A percentile compares a stretch with the other conserved stretches of the same genome.
Conservation (phyloP, 2,797 vertebrate species). For the Naso thynnoides region DNA sequence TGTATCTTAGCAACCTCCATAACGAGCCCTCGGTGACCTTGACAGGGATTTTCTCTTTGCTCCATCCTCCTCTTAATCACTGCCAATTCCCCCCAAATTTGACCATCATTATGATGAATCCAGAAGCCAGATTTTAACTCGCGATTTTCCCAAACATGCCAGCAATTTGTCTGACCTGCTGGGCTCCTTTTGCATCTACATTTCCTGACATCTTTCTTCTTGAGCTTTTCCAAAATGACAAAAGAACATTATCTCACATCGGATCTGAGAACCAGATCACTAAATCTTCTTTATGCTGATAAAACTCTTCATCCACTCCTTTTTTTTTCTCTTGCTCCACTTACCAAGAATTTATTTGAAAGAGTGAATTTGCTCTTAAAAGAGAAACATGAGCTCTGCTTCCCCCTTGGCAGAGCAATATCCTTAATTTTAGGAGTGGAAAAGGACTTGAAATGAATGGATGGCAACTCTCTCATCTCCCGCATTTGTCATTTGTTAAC, state of each 20-base stretch:
- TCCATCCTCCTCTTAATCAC: conserved; percentile 30
- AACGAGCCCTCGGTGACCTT: conserved; percentile 48
- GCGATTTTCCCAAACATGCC: conserved; percentile 14
- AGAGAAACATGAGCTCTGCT: conserved; percentile 1
- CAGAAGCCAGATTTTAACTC: conserved; percentile 18
- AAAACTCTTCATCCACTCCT: neutral
- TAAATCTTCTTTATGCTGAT: neutral
- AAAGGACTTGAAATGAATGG: conserved; percentile 46
- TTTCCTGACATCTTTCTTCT: conserved; percentile 11
- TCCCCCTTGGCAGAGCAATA: conserved; percentile 5
- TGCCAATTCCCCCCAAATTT: conserved; percentile 40
- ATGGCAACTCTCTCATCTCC: conserved; percentile 64
- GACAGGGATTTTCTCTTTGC: conserved; percentile 26
- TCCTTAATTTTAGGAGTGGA: conserved; percentile 42
- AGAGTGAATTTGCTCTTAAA: conserved; percentile 18
- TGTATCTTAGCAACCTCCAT: conserved; percentile 45
- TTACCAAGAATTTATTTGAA: conserved; percentile 21
- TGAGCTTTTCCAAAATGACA: neutral
- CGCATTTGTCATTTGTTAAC: conserved; percentile 74
- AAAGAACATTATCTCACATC: neutral
- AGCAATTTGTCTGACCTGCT: conserved; percentile 25
- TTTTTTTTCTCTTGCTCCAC: neutral
- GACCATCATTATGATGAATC: conserved; percentile 36
- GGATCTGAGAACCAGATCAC: neutral
- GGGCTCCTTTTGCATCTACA: neutral